Evolutionary conservation across 2,888 invertebrate species (phyloP).

Genomic region (Sesia apiformis): DNA sequence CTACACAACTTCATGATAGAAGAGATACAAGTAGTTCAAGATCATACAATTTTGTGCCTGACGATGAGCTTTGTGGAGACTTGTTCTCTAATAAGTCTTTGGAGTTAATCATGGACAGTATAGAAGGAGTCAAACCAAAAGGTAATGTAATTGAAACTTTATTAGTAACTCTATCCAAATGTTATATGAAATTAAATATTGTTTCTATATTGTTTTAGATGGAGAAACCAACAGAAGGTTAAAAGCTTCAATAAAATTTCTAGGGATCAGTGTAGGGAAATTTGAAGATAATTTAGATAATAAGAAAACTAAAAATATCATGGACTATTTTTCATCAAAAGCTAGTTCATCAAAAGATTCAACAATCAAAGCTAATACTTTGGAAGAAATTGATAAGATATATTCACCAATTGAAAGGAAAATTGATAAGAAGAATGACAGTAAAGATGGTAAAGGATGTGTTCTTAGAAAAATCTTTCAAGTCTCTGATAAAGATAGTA

Average conservation of each 20-base stretch:
- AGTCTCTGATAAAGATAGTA: conserved; percentile 11
- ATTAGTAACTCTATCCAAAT: neutral
- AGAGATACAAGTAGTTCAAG: conserved; percentile 79
- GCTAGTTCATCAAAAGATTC: conserved; percentile 40
- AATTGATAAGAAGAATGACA: conserved; percentile 6
- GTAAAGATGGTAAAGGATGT: conserved; percentile 35
- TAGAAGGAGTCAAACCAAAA: conserved; percentile 48
- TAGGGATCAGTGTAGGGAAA: conserved; percentile 87
- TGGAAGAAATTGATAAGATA: neutral
- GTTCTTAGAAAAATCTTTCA: conserved; percentile 42
- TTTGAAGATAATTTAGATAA: conserved; percentile 76
- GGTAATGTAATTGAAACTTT: conserved; percentile 21
- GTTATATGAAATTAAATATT: neutral
- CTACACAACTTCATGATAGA: conserved; percentile 68
- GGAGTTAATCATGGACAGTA: conserved; percentile 79
- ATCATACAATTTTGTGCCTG: conserved; percentile 68
- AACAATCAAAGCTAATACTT: conserved; percentile 2
- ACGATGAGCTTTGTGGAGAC: conserved; percentile 78
- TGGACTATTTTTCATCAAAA: conserved; percentile 77
- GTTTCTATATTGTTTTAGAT: conserved; percentile 30
- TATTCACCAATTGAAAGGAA: neutral
- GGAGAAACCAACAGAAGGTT: conserved; percentile 44
- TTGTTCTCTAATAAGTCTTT: conserved; percentile 79
- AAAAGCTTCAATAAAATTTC: conserved; percentile 76
- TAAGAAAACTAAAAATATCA: conserved; percentile 72